Base-by-base conservation (phyloP, 2,797 vertebrate species). In the Pachyuromys duprasi region DNA sequence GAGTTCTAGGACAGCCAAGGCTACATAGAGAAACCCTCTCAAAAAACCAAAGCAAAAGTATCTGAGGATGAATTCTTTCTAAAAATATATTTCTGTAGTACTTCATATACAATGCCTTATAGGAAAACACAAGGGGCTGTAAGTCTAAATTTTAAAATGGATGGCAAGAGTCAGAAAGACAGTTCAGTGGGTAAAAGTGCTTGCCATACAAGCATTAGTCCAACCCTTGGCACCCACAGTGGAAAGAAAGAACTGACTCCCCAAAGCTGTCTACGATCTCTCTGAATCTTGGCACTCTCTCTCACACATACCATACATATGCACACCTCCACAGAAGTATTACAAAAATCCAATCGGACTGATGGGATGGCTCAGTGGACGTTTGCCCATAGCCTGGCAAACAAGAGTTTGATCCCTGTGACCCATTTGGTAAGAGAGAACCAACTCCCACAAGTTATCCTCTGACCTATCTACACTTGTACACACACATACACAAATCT, bases 121-220 rank as follows among this genome's bases (percentile, higher is more conserved):
- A 93, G 49, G 39, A 86, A 94, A 89, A 94, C 5, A 93, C 24
- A 26, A 67, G 15, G 72, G 22, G 22, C 72, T 75, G 7, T 63
- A 92, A 88, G 4, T 33, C 62, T 86, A 95, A 49, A 79, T 42
- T 94, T 89, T 62, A 91, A 86, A 96, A 67, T 42, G 92, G 39
- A 81, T 60, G 42, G 83, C 13, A 49, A 70, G 8, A 69, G 75
- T 12, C 74, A 76, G 42, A 7, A 26, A 3, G 2, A 17, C 5
- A 36, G 74, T 42, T 31, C 24, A 49, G 74, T 49, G 70, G 18
- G 13, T 20, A n/a, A 63, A 70, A 39, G 70, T 11, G n/a, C 8
- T n/a, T 72, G n/a, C n/a, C 69, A 72, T 2, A 36, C 18, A 22
- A 22, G 69, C 69, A 17, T 36, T 20, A 7, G 69, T 22, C 6